A percentile compares a stretch with the other conserved stretches of the same genome.
Evolutionary conservation across 2,888 invertebrate genomes (phyloP).

Genomic region (Lymantria dispar): DNA sequence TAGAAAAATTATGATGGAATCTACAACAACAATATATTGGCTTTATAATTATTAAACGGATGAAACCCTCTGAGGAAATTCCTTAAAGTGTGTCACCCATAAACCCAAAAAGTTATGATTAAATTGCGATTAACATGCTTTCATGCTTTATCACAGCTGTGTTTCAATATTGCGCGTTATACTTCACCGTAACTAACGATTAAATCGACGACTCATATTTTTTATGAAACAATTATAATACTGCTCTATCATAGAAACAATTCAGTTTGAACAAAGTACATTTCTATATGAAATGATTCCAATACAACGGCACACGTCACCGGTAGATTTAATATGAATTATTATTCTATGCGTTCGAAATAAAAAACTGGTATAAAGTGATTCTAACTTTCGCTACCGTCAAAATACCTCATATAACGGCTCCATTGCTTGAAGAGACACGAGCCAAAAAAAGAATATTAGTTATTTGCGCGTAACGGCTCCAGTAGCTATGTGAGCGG

Average conservation of each 20-base stretch:
- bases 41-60: no score
- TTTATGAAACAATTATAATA: background rate
- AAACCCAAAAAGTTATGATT: background rate
- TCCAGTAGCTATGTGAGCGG: slow-evolving; percentile 55
- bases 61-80: background rate
- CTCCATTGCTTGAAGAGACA: slow-evolving; percentile 53
- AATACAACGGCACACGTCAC: slow-evolving; percentile 25
- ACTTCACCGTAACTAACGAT: background rate
- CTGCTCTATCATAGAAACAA: background rate
- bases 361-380: slow-evolving; percentile 59
- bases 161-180: background rate
- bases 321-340: slow-evolving; percentile 33
- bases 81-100: background rate
- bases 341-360: slow-evolving; percentile 34
- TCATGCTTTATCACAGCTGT: background rate
- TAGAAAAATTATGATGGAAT: no score
- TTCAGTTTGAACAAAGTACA: slow-evolving; percentile 17
- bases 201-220: background rate
- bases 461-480: slow-evolving; percentile 78
- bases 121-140: background rate
- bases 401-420: slow-evolving; percentile 68
- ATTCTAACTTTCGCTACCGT: slow-evolving; percentile 76
- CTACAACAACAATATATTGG: no score
- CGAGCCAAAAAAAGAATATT: slow-evolving; percentile 76
- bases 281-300: slow-evolving; percentile 18